Percentiles rank a stretch among this genome's conserved stretches.
Conservation (phyloP, 2,888 invertebrate genomes). For the Emmelina monodactyla region DNA sequence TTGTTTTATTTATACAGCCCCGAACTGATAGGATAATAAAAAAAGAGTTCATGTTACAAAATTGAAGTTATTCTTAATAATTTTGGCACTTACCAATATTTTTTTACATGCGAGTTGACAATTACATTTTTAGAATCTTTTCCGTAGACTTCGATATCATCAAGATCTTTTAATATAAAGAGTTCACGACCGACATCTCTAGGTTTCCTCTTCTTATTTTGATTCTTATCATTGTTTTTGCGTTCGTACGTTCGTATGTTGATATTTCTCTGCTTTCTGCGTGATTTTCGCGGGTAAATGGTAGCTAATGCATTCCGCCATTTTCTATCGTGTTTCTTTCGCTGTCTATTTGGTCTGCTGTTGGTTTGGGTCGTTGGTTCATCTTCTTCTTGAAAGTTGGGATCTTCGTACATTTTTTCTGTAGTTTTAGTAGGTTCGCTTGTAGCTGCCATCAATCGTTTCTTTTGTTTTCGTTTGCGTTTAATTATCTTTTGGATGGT, state of each 20-base stretch:
- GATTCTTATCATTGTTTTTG: too few species aligned
- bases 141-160: conserved; percentile 37
- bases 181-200: conserved; percentile 27
- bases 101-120: conserved; percentile 32
- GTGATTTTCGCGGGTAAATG: too few species aligned
- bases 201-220: too few species aligned
- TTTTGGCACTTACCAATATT: conserved; percentile 29
- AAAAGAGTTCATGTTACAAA: background rate
- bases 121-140: conserved; percentile 29
- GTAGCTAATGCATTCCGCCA: conserved; percentile 15
- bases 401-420: too few species aligned
- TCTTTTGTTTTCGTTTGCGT: conserved; percentile 34
- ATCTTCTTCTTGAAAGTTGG: too few species aligned
- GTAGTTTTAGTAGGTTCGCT: background rate
- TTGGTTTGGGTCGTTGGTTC: conserved; percentile 19
- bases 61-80: background rate
- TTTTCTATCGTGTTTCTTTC: conserved; percentile 26
- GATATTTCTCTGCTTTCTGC: conserved; percentile 29
- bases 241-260: too few species aligned
- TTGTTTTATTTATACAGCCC: background rate
- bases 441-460: conserved; percentile 11
- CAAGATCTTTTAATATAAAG: conserved; percentile 45
- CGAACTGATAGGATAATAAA: too few species aligned
- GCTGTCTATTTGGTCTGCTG: conserved; percentile 25
- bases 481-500: conserved; percentile 54